Evolutionary conservation across 2,888 invertebrate genomes (phyloP), one percentile per base, ranked within the genome.

Genomic region (Lacanobia oleracea): DNA sequence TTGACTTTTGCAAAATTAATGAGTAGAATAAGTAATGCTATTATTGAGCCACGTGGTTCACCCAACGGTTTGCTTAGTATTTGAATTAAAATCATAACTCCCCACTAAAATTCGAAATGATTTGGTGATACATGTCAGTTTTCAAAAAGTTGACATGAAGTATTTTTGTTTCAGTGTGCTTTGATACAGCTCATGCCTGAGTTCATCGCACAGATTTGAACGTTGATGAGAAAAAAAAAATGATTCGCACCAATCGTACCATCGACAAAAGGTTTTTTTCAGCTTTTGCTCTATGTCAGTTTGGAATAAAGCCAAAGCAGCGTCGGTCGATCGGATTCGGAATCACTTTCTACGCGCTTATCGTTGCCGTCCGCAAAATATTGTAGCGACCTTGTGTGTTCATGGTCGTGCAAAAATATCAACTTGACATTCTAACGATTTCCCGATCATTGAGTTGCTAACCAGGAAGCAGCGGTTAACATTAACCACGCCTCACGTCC

Each of bases 381-480:
- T 90, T 89, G 88, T 86, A 81, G 76, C 87, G 93, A 91, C 95
- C 95, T 95, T 95, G 94, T 91, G 88, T 90, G 84, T 93, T 94
- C 95, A 95, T 88, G 94, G 95, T 88, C 94, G 92, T 89, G 94
- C 94, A 94, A 95, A 95, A 95, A 95, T 95, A 95, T 93, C 94
- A 92, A 93, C 92, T 91, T 94, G 94, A 94, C 94, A 95, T 95
- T 95, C 94, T 93, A 94, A 93, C 91, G 92, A 93, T 94, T 94
- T 94, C 93, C 94, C 94, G 94, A 94, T 94, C 93, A 92, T 92
- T 91, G 90, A 92, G 93, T 93, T 91, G 92, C 91, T 93, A 91
- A 94, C 95, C 94, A 95, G 95, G 95, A 95, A 95, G 93, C 92
- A 86, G 78, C 87, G 91, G 91, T 91, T 92, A 91, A 91, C 91